Evolutionary conservation across 2,797 vertebrate species (phyloP), one percentile per base, ranked within the genome.

Genomic region (Psittacula echo): DNA sequence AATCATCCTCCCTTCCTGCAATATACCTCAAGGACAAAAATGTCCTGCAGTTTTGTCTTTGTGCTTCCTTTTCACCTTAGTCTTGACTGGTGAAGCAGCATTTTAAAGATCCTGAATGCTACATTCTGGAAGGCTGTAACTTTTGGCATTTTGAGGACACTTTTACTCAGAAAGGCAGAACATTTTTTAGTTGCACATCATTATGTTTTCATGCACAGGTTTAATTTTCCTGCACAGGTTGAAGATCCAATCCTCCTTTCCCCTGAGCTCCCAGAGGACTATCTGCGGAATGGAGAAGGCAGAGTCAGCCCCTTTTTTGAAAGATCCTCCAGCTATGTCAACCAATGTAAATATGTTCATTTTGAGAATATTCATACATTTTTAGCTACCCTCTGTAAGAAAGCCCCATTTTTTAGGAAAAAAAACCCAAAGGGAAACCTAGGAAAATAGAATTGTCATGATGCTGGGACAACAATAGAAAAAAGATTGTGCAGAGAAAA

Each of bases 1-100:
- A 97, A 96, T 96, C 95, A 94, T 93, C 82, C 85, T 95, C 23
- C 27, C 78, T 96, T 96, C 53, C 67, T 91, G 47, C 50, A 71
- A 50, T 68, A 74, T 85, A 94, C 11, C 37, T 97, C 92, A 96
- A 98, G 83, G 87, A 96, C 88, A 89, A 48, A 90, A 77, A 94
- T 73, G 13, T 75, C 44, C 60, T 75, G 34, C 22, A 65, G 80
- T 90, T 68, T 82, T 90, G 62, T 87, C 80, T 95, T 93, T 92
- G 66, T n/a, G 11, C 18, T 87, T 53, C 65, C 11, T 84, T 89
- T 83, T 86, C 73, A 67, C 32, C n/a, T 58, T 61, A 58, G 50
- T 70, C 44, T 87, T 1, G 0, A 26, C 60, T 51, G 7, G 13
- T 53, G 68, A 71, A 92, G 44, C 71, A 80, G 32, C 30, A 41